Evolutionary conservation across 2,113 vertebrate species (phyloP).

Genomic region (Orientallactaga bullata): DNA sequence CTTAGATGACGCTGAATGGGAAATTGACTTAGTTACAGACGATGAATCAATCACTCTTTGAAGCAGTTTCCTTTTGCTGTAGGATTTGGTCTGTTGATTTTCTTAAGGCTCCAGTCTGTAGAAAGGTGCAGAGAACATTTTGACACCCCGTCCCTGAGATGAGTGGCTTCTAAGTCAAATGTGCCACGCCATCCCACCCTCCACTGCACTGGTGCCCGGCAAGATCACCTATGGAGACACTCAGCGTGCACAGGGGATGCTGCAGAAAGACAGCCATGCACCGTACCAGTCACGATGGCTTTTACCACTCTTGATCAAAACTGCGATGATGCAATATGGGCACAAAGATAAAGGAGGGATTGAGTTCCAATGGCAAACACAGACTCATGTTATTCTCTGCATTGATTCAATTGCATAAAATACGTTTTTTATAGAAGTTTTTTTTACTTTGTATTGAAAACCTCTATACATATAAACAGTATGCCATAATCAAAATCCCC

Average conservation of each 20-base stretch:
- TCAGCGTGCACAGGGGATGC: too few species aligned
- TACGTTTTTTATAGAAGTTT: background rate
- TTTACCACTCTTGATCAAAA: background rate
- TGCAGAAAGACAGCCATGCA: background rate
- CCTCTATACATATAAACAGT: too few species aligned
- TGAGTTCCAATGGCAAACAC: background rate
- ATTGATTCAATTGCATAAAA: background rate
- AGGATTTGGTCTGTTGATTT: background rate
- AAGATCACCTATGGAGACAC: background rate
- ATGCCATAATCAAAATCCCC: too few species aligned
- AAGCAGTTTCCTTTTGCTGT: background rate
- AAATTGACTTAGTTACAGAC: background rate
- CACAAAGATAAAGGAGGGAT: too few species aligned
- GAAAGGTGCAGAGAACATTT: background rate
- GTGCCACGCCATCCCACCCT: fast-evolving
- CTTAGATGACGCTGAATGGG: too few species aligned
- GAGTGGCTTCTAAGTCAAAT: background rate
- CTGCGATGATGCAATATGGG: fast-evolving
- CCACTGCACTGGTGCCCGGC: fast-evolving
- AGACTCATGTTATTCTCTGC: fast-evolving
- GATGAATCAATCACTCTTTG: background rate
- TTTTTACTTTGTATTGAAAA: too few species aligned
- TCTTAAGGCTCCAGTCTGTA: background rate
- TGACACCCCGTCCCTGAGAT: background rate
- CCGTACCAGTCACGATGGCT: background rate